A percentile compares a stretch with the other conserved stretches of the same genome.
phyloP scores from a whole-genome alignment of 1,140 invertebrate species.

The Heliconius eleuchia region DNA sequence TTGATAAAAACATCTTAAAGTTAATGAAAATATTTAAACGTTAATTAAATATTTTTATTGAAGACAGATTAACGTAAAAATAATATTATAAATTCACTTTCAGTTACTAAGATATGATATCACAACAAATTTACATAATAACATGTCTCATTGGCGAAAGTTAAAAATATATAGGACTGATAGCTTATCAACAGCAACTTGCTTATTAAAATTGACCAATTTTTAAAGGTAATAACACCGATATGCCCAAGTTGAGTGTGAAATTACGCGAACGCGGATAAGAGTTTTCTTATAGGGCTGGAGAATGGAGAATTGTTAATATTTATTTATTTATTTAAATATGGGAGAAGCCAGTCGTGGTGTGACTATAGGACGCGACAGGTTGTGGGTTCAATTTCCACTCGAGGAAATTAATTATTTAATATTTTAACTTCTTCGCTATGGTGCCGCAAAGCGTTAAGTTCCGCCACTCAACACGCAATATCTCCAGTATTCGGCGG shows the following conservation, averaged over 20 bases:
- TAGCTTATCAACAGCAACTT: conserved; percentile 32
- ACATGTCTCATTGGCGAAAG: conserved; percentile 32
- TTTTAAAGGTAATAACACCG: conserved; percentile 38
- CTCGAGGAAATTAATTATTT: no score
- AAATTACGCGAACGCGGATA: conserved; percentile 30
- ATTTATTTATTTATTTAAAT: background rate
- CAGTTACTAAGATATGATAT: conserved; percentile 28
- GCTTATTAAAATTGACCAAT: conserved; percentile 38
- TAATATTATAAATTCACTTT: conserved; percentile 3
- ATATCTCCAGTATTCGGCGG: background rate
- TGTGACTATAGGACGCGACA: no score
- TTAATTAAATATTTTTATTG: background rate
- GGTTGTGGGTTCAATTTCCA: no score
- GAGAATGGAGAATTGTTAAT: background rate
- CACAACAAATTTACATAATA: conserved; percentile 32
- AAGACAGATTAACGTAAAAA: background rate
- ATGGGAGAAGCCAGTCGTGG: no score
- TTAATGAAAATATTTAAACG: background rate
- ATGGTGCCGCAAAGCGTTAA: no score
- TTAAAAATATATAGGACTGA: conserved; percentile 27
- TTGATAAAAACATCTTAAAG: no score
- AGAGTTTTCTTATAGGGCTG: conserved; percentile 31
- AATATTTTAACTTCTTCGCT: no score
- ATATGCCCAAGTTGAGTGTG: conserved; percentile 19
- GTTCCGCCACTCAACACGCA: background rate